Base-by-base conservation (phyloP, 1,140 invertebrate species). In the Drosophila sp. region DNA sequence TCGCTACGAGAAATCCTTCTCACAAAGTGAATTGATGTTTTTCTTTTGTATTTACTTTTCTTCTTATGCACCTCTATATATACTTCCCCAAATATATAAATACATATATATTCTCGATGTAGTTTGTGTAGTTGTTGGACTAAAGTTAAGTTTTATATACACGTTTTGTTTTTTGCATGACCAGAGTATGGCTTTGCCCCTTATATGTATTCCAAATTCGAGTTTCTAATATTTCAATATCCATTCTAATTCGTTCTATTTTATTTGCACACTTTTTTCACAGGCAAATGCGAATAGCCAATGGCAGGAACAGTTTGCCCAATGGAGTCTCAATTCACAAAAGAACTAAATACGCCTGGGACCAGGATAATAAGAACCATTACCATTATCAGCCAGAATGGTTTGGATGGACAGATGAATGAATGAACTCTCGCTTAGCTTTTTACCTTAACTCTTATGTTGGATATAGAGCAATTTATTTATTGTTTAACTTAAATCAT, bases 281-380 rank as follows among this genome's bases (percentile, higher is more conserved):
- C 77, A 91, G 91, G 79, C 83, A 77, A 92, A 91, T 90, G 79
- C 79, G 77, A 92, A 90, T 87, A 91, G 76, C 76, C 91, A 92
- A 64, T 92, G 91, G 91, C 91, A 92, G 80, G 91, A 92, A 63
- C 91, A 92, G 73, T 92, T 92, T 74, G 91, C 91, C 64, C 91
- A 92, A 82, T 92, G 91, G 91, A 91, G 89, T 78, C 82, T 92
- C 63, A 91, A 92, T 76, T 90, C 83, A 54, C 90, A 92, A 70
- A 91, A 91, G 72, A 87, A 92, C 78, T 90, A 91, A 77, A 76
- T 8, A 30, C 32, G 35, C 50, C 41, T 33, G 23, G 40, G 11
- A 58, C 41, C 60, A 70, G 47, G 7, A 17, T 17, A 17, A 33
- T 33, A 23, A 55, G 54, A 4, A 11, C 8, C 38, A 29, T 38